phyloP scores from a whole-genome alignment of 2,797 vertebrate genomes.

The Brachyalestes nurse region DNA sequence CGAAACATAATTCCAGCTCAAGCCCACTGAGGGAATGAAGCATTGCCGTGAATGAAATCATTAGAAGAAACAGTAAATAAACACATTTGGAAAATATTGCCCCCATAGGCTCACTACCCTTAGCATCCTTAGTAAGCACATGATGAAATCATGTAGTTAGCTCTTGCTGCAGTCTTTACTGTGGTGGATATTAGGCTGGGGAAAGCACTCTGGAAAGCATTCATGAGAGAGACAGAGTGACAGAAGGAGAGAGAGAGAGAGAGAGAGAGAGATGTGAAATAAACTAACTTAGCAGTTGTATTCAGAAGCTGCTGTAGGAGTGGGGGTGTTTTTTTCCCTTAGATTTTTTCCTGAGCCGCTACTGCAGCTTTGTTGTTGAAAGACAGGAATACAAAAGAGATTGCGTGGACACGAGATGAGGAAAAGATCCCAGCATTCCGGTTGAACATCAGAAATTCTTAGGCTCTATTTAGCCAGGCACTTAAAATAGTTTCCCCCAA shows the following conservation, averaged over 20 bases:
- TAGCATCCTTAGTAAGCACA: background rate
- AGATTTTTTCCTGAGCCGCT: background rate
- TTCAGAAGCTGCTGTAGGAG: background rate
- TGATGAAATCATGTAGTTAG: constrained; percentile 34
- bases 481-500: background rate
- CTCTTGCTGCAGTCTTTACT: constrained; percentile 29
- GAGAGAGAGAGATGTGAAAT: background rate
- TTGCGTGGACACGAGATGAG: background rate
- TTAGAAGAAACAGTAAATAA: background rate
- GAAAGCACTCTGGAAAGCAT: background rate
- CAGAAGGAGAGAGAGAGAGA: background rate
- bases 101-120: background rate
- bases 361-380: background rate
- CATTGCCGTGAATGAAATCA: background rate
- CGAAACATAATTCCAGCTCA: background rate
- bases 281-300: background rate
- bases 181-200: constrained; percentile 34
- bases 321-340: background rate
- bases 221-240: constrained; percentile 10
- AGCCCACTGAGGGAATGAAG: background rate
- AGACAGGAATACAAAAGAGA: background rate
- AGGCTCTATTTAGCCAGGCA: background rate
- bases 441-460: background rate
- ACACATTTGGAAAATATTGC: background rate
- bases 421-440: constrained; percentile 5